Base-by-base conservation (phyloP, 1,140 invertebrate species). In the Conus betulinus region DNA sequence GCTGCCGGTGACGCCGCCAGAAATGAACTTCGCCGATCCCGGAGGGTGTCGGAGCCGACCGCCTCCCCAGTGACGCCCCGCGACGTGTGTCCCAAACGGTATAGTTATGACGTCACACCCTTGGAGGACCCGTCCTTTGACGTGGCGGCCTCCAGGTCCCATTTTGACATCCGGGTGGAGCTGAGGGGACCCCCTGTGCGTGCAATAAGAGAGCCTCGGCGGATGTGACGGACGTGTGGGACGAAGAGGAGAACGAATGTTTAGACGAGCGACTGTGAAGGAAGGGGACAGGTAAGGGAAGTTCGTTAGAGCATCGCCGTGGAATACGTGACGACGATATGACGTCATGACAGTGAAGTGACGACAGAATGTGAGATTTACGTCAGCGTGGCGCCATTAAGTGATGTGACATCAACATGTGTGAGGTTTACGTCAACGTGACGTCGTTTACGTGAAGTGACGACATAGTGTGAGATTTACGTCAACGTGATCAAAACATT, bases 151-250 rank as follows among this genome's bases (percentile, higher is more conserved):
- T 81, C 39, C 15, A 10, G 84, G 8, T 74, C 85, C 15, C 71
- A 71, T 51, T 78, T 87, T 27, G 85, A 87, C 74, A 74, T 87
- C 85, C 78, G 23, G 25, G 85, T 87, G 51, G 85, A 87, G 74
- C 27, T 87, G 17, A 74, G 74, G 51, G 15, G 53, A 51, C 85
- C 85, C 13, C 15, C 5, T 27, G 71, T 60, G 57, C 13, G 23
- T 27, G 27, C 20, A 23, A 52, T 13, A 60, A 25, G 82, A 53
- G 63, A 5, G 55, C 5, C 11, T 11, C 23, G 60, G 82, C 27
- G 7, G 53, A 13, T 27, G 39, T 55, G 23, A 55, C 17, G 52
- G 52, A 10, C 0, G 23, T 11, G 7, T 53, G 23, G 23, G 51
- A n/a, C 55, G 81, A n/a, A 55, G 39, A 55, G 51, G 15, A 81